A percentile compares a stretch with the other conserved stretches of the same genome.
Evolutionary conservation across 2,113 vertebrate genomes (phyloP).

Genomic region (Athene cunicularia): DNA sequence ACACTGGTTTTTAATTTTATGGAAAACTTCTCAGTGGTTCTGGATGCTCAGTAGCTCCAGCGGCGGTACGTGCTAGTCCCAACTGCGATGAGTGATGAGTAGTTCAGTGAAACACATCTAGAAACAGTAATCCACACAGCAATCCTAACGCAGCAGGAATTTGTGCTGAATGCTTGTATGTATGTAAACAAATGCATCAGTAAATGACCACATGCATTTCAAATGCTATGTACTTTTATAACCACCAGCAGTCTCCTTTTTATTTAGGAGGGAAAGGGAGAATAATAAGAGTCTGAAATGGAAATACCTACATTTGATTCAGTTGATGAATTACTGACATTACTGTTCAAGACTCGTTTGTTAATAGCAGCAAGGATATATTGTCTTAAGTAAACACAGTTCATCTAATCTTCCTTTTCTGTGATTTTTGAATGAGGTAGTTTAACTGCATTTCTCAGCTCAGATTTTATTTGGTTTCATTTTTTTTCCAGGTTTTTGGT

Average conservation of each 20-base stretch:
- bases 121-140: neutral
- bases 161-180: neutral
- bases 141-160: neutral
- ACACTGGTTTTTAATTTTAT: neutral
- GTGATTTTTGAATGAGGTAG: neutral
- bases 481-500: neutral
- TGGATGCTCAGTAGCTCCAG: neutral
- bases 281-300: neutral
- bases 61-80: neutral
- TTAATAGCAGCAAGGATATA: neutral
- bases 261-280: neutral
- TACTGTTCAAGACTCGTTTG: neutral
- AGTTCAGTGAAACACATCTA: neutral
- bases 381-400: neutral
- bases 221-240: neutral
- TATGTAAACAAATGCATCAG: neutral
- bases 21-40: neutral
- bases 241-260: neutral
- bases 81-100: neutral
- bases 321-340: neutral
- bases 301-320: neutral
- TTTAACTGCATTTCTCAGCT: neutral
- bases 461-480: neutral
- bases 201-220: neutral
- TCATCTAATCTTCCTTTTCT: neutral